Percentiles rank a stretch among this genome's conserved stretches.
phyloP scores from a whole-genome alignment of 2,113 vertebrate genomes.

The Rallus limicola region DNA sequence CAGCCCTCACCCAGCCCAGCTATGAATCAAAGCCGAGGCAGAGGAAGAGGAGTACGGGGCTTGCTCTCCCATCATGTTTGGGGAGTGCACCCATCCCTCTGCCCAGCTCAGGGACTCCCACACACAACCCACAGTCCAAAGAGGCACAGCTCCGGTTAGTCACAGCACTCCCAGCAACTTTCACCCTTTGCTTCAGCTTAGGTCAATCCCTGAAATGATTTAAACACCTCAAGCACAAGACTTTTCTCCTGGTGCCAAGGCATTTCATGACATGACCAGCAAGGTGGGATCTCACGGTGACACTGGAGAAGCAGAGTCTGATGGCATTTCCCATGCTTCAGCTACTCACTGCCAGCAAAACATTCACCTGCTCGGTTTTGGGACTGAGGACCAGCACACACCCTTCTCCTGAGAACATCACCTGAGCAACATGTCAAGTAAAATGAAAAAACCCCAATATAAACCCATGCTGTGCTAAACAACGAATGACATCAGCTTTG shows the following conservation, averaged over 20 bases:
- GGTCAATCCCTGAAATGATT: background rate
- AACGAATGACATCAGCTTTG: background rate
- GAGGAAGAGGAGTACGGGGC: background rate
- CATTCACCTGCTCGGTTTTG: background rate
- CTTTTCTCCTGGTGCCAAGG: background rate
- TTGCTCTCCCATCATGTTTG: fast-evolving
- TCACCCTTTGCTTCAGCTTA: background rate
- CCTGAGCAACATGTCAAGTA: background rate
- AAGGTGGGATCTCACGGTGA: too few species aligned
- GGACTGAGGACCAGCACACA: background rate
- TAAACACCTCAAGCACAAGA: background rate
- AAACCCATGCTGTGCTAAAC: background rate
- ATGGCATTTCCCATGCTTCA: fast-evolving
- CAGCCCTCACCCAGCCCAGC: background rate
- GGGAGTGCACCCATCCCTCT: background rate
- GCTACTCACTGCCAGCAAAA: background rate
- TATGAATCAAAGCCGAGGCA: background rate
- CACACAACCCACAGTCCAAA: fast-evolving
- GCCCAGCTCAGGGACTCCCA: background rate
- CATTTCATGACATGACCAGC: background rate
- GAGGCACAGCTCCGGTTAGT: background rate
- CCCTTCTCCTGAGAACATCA: background rate
- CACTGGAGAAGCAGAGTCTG: background rate
- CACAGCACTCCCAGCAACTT: background rate
- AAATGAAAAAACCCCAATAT: background rate